Evolutionary conservation across 35 echinoderm and acorn worm genomes (phyloP).

Genomic region (Chiridota heheva): DNA sequence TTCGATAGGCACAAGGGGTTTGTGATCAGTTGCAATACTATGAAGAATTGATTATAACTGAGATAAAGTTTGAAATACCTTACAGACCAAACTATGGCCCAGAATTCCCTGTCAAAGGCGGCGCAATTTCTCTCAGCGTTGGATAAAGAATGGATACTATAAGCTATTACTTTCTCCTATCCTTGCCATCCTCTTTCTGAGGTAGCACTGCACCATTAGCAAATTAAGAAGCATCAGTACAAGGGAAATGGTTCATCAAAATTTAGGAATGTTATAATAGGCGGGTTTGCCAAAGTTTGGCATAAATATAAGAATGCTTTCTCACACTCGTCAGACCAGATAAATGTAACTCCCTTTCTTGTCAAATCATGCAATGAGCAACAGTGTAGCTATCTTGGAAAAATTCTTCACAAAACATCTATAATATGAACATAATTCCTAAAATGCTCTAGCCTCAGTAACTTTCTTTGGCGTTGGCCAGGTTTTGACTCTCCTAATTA

Average conservation of each 20-base stretch:
- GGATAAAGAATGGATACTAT: slow-evolving; percentile 36
- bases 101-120: slow-evolving; percentile 27
- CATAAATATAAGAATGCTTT: not conserved
- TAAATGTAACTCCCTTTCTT: not conserved
- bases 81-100: slow-evolving; percentile 54
- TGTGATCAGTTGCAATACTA: no score
- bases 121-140: slow-evolving; percentile 14
- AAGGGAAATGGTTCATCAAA: not conserved
- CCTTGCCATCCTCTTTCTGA: not conserved
- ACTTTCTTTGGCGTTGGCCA: slow-evolving; percentile 41
- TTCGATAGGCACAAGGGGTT: no score
- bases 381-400: slow-evolving; percentile 21
- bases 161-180: slow-evolving; percentile 63
- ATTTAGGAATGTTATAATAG: slow-evolving; percentile 7
- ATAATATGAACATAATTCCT: slow-evolving; percentile 35
- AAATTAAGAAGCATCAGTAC: slow-evolving; percentile 12
- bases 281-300: not conserved
- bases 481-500: slow-evolving; percentile 20
- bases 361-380: slow-evolving; percentile 28
- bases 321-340: slow-evolving; percentile 40
- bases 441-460: not conserved
- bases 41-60: no score
- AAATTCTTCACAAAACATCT: slow-evolving; percentile 18
- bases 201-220: slow-evolving; percentile 25
- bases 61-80: slow-evolving; percentile 60